These are phyloP conservation scores for Drosophila funebris DNA, from an alignment of 1,140 invertebrate genomes.

Conservation along the genomic window DNA sequence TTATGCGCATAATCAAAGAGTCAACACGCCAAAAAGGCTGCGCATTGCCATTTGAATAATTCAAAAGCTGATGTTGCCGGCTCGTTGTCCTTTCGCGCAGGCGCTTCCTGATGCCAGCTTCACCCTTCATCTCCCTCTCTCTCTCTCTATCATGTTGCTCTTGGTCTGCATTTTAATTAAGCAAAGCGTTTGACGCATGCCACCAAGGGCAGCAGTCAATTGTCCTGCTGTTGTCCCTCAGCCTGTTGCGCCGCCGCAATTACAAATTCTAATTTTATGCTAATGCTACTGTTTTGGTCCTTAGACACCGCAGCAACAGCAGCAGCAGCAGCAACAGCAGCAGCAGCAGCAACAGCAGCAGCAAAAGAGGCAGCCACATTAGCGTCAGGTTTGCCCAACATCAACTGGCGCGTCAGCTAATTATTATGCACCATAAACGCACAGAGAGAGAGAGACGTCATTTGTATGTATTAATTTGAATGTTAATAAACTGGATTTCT, in stretches of 20 bases:
- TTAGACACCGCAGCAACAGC: conserved; percentile 27
- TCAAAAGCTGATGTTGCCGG: conserved; percentile 59
- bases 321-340: not conserved
- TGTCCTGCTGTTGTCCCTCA: conserved; percentile 23
- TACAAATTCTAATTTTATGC: conserved; percentile 83
- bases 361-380: conserved; percentile 16
- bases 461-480: conserved; percentile 81
- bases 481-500: conserved; percentile 83
- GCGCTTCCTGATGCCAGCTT: conserved; percentile 57
- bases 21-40: conserved; percentile 74
- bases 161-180: conserved; percentile 78
- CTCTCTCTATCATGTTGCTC: conserved; percentile 26
- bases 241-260: conserved; percentile 80
- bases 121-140: conserved; percentile 25
- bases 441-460: conserved; percentile 58
- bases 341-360: too few species aligned
- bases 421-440: conserved; percentile 78
- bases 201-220: conserved; percentile 36
- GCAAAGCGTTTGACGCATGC: conserved; percentile 66
- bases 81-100: conserved; percentile 77
- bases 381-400: conserved; percentile 36
- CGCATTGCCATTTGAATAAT: conserved; percentile 74
- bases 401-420: conserved; percentile 41
- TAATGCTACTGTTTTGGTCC: conserved; percentile 68
- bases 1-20: conserved; percentile 82